Base-by-base conservation (phyloP, 2,888 invertebrate genomes). In the Cryptocheilus praepositus region DNA sequence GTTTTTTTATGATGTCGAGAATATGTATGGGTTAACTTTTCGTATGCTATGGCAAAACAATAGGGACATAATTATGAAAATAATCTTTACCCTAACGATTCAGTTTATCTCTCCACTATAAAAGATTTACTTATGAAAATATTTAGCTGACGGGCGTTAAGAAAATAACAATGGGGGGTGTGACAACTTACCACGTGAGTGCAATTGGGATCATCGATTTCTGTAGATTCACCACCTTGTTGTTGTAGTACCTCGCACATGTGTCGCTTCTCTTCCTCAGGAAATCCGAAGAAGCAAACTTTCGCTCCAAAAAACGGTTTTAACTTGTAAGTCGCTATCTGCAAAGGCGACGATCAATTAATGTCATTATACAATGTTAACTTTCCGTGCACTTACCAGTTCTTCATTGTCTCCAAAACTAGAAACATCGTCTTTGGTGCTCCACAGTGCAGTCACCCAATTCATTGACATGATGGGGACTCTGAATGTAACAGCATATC, bases 401-500 rank as follows among this genome's bases (percentile, higher is more conserved):
- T 91, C 90, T 70, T 94, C 94, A 77, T 93, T 92, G 45, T 92
- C 93, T 71, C 96, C 95, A 81, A 91, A 90, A 89, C 94, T 94
- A 64, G 91, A 90, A 67, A 92, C 87, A 83, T 94, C 92, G 85
- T 94, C 91, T 82, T 95, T 92, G 75, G 92, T 91, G 74, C 95
- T 93, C 98, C 98, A 99, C 73, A 95, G 93, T 73, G 94, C 92
- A 86, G 93, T 92, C 18, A 98, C 94, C 98, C 98, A 99, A 67
- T 94, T 93, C 66, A 94, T 93, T 77, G 94, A 93, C 91, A 98
- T 94, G 76, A 98, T 95, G 28, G 97, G 96, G 82, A 96, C 93
- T 66, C 95, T 94, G 89, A 97, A 95, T 64, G 95, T 95, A 73
- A 95, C 94, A 67, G 98, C 98, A 90, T 96, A 96, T 90, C 95